Conservation (phyloP, 2,888 invertebrate genomes). For the Melanchra persicariae region DNA sequence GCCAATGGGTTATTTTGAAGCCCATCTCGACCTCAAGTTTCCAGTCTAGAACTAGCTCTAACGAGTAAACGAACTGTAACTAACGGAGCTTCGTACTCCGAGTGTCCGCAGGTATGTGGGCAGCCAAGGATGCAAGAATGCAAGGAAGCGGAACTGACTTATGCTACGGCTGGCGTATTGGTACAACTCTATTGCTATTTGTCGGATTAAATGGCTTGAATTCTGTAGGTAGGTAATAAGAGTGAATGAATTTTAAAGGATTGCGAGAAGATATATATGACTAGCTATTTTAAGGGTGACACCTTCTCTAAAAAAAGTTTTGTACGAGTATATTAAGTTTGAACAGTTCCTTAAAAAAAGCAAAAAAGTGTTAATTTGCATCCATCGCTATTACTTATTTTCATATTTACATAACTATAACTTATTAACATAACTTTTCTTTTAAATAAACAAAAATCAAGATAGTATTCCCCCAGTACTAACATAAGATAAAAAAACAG, state of each 20-base stretch:
- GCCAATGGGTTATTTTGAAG: background rate
- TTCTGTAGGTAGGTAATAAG: background rate
- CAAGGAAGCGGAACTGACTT: slow-evolving; percentile 32
- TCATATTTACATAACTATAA: no score
- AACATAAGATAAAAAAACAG: slow-evolving; percentile 8
- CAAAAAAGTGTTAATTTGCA: no score
- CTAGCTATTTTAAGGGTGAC: background rate
- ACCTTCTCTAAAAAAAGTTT: no score
- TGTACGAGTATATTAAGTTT: no score
- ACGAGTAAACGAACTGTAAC: slow-evolving; percentile 51
- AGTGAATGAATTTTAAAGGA: no score
- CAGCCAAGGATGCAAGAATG: slow-evolving; percentile 43
- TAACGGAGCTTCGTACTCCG: slow-evolving; percentile 30
- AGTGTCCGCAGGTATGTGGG: slow-evolving; percentile 26
- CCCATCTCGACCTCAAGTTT: background rate
- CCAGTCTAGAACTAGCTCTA: slow-evolving; percentile 30
- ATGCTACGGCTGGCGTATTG: background rate
- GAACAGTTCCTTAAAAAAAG: no score
- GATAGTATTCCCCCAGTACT: background rate
- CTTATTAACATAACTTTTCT: background rate
- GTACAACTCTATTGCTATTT: background rate
- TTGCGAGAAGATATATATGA: no score
- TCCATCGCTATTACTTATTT: no score
- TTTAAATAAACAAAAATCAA: background rate
- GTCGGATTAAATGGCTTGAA: background rate